Base-by-base conservation (phyloP, 2,888 invertebrate species). In the Balanococcus diminutus region DNA sequence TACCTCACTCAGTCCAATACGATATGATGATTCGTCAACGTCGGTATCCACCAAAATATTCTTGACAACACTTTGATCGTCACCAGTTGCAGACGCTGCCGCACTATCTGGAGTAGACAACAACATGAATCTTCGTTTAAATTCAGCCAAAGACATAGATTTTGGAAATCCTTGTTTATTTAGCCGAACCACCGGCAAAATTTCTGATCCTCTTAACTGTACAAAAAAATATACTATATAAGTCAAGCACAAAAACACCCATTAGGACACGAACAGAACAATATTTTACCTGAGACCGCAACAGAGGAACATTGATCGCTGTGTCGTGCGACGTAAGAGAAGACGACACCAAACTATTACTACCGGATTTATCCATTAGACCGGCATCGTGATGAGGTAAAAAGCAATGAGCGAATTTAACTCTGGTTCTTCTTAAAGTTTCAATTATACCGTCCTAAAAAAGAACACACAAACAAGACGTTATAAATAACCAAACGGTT, bases 141-240 rank as follows among this genome's bases (percentile, higher is more conserved):
- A 98, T 90, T 98, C 98, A 16, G 94, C 92, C 87, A 97, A 93
- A 87, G 95, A 95, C 92, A 98, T 93, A 89, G 95, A 94, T 89
- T 96, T 96, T 0, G 98, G 98, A 90, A 95, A 98, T 31, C 98
- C 98, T 90, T 97, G 95, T 89, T 98, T 96, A 91, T 96, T 95
- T 87, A 98, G 91, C 28, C 98, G 92, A 0, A 97, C 94, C 0
- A 96, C 94, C 88, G 98, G 96, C 88, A 98, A 91, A 84, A 98
- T 93, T 92, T 98, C 97, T 88, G 95, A 94, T 32, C 98, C 97
- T 88, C 98, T 94, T 89, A 98, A 92, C 96, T 96, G 86, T 19
- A 42, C 3, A 42, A 16, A 42, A 16, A 42, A 42, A 2, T 1
- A 42, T 14, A 28, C 9, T 8, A 81, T 36, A 81, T 36, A 39